Evolutionary conservation across 2,113 vertebrate genomes (phyloP).

Genomic region (Anseranas semipalmata): DNA sequence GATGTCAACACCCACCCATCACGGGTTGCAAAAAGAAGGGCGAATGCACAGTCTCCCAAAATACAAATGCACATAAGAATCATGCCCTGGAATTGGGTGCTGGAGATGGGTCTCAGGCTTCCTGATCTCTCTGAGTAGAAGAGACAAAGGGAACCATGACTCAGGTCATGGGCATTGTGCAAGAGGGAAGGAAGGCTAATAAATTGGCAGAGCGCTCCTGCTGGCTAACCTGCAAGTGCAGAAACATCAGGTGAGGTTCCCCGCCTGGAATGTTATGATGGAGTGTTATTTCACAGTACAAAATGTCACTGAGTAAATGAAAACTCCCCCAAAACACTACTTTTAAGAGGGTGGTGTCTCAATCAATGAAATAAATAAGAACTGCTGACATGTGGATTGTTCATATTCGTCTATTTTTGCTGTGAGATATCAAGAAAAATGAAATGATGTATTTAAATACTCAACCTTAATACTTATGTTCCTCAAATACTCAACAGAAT

Average conservation of each 20-base stretch:
- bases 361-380: slow-evolving; percentile 19
- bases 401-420: background rate
- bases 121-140: background rate
- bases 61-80: slow-evolving; percentile 4
- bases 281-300: slow-evolving; percentile 35
- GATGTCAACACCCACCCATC: background rate
- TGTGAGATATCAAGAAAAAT: background rate
- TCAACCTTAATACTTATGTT: background rate
- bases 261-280: slow-evolving; percentile 1
- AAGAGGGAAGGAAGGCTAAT: background rate
- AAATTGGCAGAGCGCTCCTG: background rate
- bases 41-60: background rate
- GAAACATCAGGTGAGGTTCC: slow-evolving; percentile 58
- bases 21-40: background rate
- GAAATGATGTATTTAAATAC: background rate
- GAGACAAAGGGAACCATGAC: background rate
- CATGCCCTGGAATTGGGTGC: background rate
- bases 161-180: background rate
- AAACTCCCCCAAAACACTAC: background rate
- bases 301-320: slow-evolving; percentile 40
- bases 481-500: background rate
- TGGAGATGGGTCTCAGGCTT: slow-evolving; percentile 1
- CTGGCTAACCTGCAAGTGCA: background rate
- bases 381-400: background rate
- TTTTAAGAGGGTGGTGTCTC: background rate